Conservation (phyloP, 2,797 vertebrate genomes). For the Alca torda region DNA sequence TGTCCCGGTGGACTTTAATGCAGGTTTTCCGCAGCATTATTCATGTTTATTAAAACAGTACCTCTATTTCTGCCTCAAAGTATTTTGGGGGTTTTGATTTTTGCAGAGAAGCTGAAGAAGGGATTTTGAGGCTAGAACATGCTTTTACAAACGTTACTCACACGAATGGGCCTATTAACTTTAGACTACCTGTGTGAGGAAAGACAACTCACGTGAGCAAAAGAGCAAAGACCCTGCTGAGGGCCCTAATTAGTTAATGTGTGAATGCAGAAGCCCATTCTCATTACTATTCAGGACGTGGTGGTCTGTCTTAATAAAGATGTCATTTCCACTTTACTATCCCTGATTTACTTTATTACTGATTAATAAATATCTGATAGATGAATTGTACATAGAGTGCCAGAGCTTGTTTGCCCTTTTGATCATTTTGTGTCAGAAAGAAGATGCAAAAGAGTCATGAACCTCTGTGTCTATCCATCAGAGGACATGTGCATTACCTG, state of each 20-base stretch:
- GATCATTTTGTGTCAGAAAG: neutral
- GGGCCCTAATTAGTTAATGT: neutral
- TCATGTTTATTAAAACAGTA: neutral
- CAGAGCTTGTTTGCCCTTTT: conserved; percentile 21
- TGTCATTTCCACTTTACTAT: conserved; percentile 52
- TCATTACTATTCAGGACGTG: conserved; percentile 29
- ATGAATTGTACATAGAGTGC: neutral
- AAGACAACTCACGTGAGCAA: neutral
- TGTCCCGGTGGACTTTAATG: neutral
- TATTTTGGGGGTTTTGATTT: neutral
- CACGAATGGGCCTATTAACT: neutral
- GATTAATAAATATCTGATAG: conserved; percentile 54
- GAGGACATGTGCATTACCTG: neutral
- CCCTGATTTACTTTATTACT: conserved; percentile 55
- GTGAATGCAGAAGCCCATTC: conserved; percentile 1
- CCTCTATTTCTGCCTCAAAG: neutral
- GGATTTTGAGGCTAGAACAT: neutral
- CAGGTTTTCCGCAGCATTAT: neutral
- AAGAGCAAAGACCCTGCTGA: conserved; percentile 3
- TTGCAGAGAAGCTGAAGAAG: neutral
- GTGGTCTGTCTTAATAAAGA: conserved; percentile 40
- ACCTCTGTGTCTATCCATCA: neutral
- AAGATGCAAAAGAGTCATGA: neutral
- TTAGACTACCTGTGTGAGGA: neutral
- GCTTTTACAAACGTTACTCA: neutral